Conservation (phyloP, 2,113 vertebrate genomes). For the Corvus hawaiiensis region DNA sequence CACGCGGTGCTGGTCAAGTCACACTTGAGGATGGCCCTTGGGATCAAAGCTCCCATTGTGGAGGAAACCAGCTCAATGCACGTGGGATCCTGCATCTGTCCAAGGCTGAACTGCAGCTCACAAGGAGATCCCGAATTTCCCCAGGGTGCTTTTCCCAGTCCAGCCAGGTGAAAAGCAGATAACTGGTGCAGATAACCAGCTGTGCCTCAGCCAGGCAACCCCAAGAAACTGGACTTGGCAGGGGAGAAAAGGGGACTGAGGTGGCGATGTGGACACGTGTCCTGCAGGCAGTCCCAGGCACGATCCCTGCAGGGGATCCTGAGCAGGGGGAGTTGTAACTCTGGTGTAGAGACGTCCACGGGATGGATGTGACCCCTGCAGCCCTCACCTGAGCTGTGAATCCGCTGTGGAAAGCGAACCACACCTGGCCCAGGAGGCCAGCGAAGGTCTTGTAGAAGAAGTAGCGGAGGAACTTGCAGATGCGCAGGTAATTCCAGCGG, state of each 20-base stretch:
- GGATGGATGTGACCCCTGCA: too few species aligned
- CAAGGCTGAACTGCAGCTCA: not conserved
- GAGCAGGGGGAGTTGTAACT: too few species aligned
- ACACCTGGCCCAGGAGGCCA: slow-evolving; percentile 82
- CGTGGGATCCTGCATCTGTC: accelerated
- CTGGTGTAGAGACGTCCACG: accelerated
- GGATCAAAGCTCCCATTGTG: not conserved
- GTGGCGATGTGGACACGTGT: accelerated
- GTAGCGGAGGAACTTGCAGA: slow-evolving; percentile 84
- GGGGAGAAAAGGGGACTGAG: not conserved
- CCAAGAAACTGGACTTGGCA: accelerated
- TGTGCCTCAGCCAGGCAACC: not conserved
- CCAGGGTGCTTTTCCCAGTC: not conserved
- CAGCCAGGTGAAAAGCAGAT: not conserved
- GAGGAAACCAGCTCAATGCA: not conserved
- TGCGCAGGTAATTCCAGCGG: slow-evolving; percentile 86
- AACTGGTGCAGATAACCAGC: not conserved
- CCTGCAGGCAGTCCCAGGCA: not conserved
- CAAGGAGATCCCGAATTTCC: not conserved
- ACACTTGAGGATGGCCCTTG: too few species aligned
- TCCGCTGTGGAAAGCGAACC: slow-evolving; percentile 87
- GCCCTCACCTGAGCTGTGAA: slow-evolving; percentile 80
- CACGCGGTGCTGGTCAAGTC: not conserved
- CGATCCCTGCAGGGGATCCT: accelerated
- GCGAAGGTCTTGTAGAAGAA: slow-evolving; percentile 91